Percentiles rank a stretch among this genome's conserved stretches.
Evolutionary conservation across 1,140 invertebrate genomes (phyloP).

Genomic region (Procambarus virginalis): DNA sequence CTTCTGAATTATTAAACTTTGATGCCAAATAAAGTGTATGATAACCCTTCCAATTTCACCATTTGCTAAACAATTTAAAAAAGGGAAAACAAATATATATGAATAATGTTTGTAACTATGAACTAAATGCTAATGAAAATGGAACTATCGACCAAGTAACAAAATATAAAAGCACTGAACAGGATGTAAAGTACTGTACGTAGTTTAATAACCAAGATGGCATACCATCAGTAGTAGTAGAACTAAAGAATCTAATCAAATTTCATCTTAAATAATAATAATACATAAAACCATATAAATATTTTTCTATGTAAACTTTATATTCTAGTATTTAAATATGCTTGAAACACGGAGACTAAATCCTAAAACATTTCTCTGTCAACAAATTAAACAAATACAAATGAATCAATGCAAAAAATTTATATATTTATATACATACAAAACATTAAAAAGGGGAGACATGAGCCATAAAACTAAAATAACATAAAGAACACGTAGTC

Average conservation of each 20-base stretch:
- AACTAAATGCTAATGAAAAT: background rate
- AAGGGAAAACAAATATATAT: too few relatives aligned
- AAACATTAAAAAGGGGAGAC: background rate
- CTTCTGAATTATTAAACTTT: constrained; percentile 38
- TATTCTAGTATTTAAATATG: constrained; percentile 7
- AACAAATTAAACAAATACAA: constrained; percentile 6
- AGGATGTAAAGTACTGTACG: background rate
- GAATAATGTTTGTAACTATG: background rate
- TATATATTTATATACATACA: background rate
- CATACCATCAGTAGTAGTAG: background rate
- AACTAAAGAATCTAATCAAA: background rate
- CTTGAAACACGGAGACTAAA: background rate
- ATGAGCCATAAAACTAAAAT: background rate
- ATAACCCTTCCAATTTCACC: background rate
- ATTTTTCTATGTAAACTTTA: constrained; percentile 17
- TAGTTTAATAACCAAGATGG: background rate
- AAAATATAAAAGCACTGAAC: background rate
- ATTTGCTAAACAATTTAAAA: background rate
- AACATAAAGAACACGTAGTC: too few relatives aligned
- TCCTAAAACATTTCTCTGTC: background rate
- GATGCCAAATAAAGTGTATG: constrained; percentile 4
- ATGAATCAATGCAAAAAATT: background rate
- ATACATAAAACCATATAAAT: constrained; percentile 26
- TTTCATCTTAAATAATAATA: background rate
- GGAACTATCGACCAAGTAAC: constrained; percentile 39